A percentile compares a stretch with the other conserved stretches of the same genome.
These are phyloP conservation scores for Lampris megalopsis DNA, from an alignment of 2,113 vertebrate species.

Conservation along the genomic window DNA sequence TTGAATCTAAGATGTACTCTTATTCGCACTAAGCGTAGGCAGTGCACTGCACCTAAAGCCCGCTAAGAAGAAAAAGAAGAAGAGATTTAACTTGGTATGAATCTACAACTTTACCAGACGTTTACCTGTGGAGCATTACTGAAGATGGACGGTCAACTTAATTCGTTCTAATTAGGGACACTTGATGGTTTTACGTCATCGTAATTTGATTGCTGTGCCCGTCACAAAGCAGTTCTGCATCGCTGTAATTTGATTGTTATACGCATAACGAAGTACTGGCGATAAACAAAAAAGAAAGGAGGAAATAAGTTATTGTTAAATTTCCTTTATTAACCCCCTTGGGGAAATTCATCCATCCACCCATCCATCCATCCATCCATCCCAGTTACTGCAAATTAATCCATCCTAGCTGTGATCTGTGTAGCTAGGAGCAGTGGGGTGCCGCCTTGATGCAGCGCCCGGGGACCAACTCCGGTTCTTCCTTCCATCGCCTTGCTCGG, in stretches of 20 bases:
- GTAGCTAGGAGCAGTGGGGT: too few species aligned
- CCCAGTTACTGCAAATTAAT: too few species aligned
- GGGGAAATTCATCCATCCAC: too few species aligned
- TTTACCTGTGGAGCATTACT: conserved; percentile 26
- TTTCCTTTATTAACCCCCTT: not conserved
- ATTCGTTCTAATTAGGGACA: conserved; percentile 11
- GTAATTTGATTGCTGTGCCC: conserved; percentile 1
- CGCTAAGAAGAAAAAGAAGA: conserved; percentile 3
- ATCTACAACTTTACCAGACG: conserved; percentile 28
- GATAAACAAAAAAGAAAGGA: not conserved
- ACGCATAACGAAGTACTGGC: too few species aligned
- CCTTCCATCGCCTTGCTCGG: too few species aligned
- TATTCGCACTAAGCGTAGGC: not conserved
- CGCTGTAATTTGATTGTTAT: too few species aligned
- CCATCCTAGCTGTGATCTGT: too few species aligned
- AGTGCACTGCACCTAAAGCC: not conserved
- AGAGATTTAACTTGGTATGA: conserved; percentile 36
- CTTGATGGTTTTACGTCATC: not conserved
- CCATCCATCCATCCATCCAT: too few species aligned
- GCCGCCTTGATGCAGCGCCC: too few species aligned
- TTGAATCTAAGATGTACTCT: conserved; percentile 33
- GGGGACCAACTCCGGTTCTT: too few species aligned
- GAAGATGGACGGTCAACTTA: conserved; percentile 16
- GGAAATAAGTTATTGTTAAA: not conserved
- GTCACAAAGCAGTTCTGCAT: not conserved